Percentiles rank a stretch among this genome's conserved stretches.
These are phyloP conservation scores for Martes martes DNA, from an alignment of 2,113 vertebrate genomes.

Conservation along the genomic window DNA sequence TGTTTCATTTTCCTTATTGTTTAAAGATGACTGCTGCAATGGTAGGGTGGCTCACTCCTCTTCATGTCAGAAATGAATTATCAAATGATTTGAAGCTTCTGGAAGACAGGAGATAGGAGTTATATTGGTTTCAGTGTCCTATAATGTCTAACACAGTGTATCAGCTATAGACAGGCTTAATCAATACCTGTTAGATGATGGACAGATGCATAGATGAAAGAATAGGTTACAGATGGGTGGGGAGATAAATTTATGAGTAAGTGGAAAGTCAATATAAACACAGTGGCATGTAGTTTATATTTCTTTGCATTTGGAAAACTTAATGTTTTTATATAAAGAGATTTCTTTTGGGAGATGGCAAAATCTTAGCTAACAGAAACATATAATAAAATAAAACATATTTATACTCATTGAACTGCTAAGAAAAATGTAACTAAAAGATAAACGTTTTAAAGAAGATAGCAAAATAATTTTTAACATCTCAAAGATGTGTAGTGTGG, in stretches of 20 bases:
- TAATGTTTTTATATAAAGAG: not conserved
- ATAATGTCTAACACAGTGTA: not conserved
- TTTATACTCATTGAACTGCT: not conserved
- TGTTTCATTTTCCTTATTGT: slow-evolving; percentile 16
- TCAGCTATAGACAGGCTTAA: not conserved
- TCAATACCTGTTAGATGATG: not conserved
- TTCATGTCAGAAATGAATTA: not conserved
- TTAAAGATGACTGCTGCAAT: not conserved
- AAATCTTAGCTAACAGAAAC: not conserved
- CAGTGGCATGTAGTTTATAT: not conserved
- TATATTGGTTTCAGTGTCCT: not conserved
- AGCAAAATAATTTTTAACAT: not conserved
- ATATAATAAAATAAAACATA: not conserved
- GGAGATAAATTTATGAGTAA: not conserved
- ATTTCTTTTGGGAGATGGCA: not conserved
- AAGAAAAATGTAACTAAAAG: not conserved
- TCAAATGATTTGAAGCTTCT: not conserved
- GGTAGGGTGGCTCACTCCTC: not conserved
- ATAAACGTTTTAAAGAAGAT: not conserved
- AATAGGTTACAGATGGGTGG: not conserved
- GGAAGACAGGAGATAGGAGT: not conserved
- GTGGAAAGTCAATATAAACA: not conserved
- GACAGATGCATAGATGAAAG: not conserved
- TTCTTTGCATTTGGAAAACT: not conserved
- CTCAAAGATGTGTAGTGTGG: not conserved